A percentile compares a stretch with the other conserved stretches of the same genome.
phyloP scores from a whole-genome alignment of 2,797 vertebrate genomes.

The Sebastes matsubarae region DNA sequence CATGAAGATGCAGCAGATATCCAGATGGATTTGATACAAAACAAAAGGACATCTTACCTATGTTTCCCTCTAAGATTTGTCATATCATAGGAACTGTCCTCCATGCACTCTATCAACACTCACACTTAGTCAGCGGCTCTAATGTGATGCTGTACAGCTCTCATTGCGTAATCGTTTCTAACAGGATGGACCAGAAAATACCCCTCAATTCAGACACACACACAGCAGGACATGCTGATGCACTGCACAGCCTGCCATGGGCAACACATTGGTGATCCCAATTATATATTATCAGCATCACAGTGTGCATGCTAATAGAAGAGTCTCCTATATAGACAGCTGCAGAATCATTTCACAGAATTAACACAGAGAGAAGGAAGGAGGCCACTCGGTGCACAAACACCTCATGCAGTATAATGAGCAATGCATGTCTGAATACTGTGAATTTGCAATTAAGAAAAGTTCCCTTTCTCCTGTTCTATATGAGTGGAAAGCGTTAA shows the following conservation, averaged over 20 bases:
- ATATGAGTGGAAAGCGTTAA: not conserved
- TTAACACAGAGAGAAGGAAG: not conserved
- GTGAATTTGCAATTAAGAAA: not conserved
- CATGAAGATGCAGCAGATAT: not conserved
- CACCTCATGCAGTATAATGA: not conserved
- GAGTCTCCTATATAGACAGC: not conserved
- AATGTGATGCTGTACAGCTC: not conserved
- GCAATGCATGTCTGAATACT: not conserved
- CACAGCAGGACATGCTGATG: not conserved
- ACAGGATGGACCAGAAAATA: constrained; percentile 47
- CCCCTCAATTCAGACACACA: constrained; percentile 27
- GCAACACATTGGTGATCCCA: not conserved
- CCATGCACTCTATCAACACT: not conserved
- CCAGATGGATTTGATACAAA: not conserved
- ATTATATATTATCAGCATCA: not conserved
- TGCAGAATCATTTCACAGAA: not conserved
- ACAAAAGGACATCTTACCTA: not conserved
- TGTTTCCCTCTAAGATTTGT: not conserved
- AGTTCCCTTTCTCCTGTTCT: not conserved
- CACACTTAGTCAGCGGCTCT: constrained; percentile 34
- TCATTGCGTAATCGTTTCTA: constrained; percentile 47
- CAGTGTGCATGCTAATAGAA: accelerated
- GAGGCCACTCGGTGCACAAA: not conserved
- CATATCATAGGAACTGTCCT: no score
- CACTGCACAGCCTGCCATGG: not conserved